Conservation (phyloP, 2,113 vertebrate species). For the Calidris pygmaea region DNA sequence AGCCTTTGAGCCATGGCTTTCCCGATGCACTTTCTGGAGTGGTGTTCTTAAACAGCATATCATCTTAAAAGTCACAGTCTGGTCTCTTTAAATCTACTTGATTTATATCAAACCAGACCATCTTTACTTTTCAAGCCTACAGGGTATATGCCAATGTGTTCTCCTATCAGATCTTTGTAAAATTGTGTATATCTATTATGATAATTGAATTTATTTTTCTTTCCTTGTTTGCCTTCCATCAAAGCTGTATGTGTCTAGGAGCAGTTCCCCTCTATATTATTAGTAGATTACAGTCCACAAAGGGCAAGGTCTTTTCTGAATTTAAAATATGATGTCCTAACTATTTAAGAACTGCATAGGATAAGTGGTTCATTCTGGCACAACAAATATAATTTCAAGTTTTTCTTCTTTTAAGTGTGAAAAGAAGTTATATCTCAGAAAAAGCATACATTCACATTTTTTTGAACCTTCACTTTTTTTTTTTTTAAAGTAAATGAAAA, state of each 20-base stretch:
- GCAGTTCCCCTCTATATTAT: neutral
- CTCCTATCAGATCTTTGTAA: neutral
- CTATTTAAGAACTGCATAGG: neutral
- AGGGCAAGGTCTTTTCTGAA: neutral
- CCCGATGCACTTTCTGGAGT: neutral
- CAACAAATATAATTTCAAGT: neutral
- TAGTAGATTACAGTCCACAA: neutral
- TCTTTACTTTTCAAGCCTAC: neutral
- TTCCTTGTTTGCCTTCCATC: neutral
- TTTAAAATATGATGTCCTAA: neutral
- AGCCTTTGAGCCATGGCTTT: neutral
- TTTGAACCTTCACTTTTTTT: neutral
- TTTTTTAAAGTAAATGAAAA: neutral
- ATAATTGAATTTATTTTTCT: neutral
- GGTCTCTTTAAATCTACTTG: neutral
- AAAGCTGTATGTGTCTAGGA: neutral
- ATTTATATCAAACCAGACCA: neutral
- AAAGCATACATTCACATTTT: neutral
- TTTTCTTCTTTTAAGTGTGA: neutral
- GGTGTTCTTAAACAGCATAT: fast-evolving
- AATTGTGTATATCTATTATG: neutral
- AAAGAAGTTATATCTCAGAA: neutral
- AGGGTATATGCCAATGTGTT: neutral
- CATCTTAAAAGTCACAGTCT: neutral
- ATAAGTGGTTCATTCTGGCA: neutral